Conservation (phyloP, 2,888 invertebrate genomes). For the Dicroscelio sp. region DNA sequence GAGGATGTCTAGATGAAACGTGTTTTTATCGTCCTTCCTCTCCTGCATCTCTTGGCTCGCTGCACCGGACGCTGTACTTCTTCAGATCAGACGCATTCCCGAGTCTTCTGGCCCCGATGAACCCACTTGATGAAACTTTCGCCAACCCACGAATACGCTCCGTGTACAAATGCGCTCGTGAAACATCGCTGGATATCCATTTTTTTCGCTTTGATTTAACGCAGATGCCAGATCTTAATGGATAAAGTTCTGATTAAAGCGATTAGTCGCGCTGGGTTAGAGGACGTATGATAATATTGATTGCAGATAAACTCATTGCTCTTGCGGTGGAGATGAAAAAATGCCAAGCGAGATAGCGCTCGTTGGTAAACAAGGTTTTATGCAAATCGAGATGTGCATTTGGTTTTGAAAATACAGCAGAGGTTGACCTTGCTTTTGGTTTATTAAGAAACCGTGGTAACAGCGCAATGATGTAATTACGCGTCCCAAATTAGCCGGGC, state of each 20-base stretch:
- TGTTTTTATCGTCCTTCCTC: slow-evolving; percentile 87
- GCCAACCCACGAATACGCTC: slow-evolving; percentile 79
- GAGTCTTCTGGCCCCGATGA: slow-evolving; percentile 89
- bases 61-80: slow-evolving; percentile 84
- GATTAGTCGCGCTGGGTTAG: slow-evolving; percentile 36
- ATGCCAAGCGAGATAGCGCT: slow-evolving; percentile 13
- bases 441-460: not conserved
- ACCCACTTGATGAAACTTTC: slow-evolving; percentile 90
- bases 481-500: slow-evolving; percentile 23
- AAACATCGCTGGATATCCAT: slow-evolving; percentile 39
- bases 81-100: slow-evolving; percentile 86
- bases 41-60: slow-evolving; percentile 80
- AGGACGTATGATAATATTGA: slow-evolving; percentile 67
- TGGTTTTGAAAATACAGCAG: slow-evolving; percentile 15
- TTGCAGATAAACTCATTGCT: slow-evolving; percentile 61
- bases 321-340: slow-evolving; percentile 48
- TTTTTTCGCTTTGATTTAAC: slow-evolving; percentile 61
- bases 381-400: slow-evolving; percentile 23
- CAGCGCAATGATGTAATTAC: slow-evolving; percentile 46
- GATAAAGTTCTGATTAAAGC: slow-evolving; percentile 52
- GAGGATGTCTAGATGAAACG: slow-evolving; percentile 83
- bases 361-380: slow-evolving; percentile 53
- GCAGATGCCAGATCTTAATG: slow-evolving; percentile 62
- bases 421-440: slow-evolving; percentile 17
- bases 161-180: slow-evolving; percentile 63